Evolutionary conservation across 92 coral and sea anemone species (phyloP), one percentile per base, ranked within the genome.

Genomic region (Phymanthus crucifer): DNA sequence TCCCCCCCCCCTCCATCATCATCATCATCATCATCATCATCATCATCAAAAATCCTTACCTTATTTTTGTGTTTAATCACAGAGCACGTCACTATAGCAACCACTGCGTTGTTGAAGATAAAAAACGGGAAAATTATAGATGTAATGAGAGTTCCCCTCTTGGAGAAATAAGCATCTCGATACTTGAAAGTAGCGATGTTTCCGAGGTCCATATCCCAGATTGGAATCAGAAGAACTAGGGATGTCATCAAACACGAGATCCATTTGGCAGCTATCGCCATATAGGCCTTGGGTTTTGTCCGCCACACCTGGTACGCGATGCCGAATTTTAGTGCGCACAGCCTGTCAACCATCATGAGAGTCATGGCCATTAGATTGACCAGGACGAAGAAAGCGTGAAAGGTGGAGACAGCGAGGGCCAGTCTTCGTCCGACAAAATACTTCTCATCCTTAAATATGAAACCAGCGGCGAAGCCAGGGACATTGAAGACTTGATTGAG

Each of bases 131-230:
- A 61, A 2, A 77, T 66, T 7, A 40, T 21, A 13, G 64, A 17
- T 14, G 52, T 26, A n/a, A 77, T 66, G 58, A 58, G 64, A 18
- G 9, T 32, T 1, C 73, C 73, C 24, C 19, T 32, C 17, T 16
- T 43, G 48, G 48, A 43, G 48, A 77, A 77, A 29, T 77, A 52
- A n/a, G 8, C 57, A 16, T 31, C 47, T 12, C 82, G 71, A 37
- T 77, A 77, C 1, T 1, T 40, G 21, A 5, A 66, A 3, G 48
- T 9, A 13, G 82, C 72, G 21, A 12, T 37, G 14, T 77, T 71
- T 8, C 73, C 82, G 8, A 77, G 35, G 11, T 77, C 82, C 19
- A 77, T 38, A 54, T 77, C 52, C 82, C 82, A 77, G 12, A 77
- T 77, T 1, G 72, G 72, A 17, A 66, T 18, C 32, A 77, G 2